phyloP scores from a whole-genome alignment of 2,113 vertebrate species.

The Dipodomys merriami region DNA sequence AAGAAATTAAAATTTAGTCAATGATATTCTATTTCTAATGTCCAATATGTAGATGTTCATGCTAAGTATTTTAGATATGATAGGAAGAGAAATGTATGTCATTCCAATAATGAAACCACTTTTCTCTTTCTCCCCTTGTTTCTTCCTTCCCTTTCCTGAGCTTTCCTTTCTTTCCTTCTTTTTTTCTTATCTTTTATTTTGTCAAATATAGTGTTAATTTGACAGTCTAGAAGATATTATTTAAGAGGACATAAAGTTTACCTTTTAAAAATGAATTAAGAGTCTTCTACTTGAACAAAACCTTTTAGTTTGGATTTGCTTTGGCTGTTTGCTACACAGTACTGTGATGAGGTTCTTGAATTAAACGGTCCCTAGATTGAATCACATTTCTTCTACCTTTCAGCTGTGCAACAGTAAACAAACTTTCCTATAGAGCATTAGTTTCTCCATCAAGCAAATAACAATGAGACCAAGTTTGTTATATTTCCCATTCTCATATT shows the following conservation, averaged over 20 bases:
- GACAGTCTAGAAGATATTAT: background rate
- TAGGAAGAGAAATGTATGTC: background rate
- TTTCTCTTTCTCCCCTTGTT: background rate
- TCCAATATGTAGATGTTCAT: background rate
- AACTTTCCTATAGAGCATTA: background rate
- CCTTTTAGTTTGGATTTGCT: background rate
- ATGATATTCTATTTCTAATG: background rate
- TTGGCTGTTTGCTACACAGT: background rate
- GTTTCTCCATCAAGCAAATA: conserved; percentile 27
- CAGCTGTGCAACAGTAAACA: background rate
- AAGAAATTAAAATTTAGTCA: background rate
- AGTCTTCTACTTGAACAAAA: background rate
- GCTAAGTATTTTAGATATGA: background rate
- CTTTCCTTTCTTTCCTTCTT: background rate
- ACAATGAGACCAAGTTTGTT: background rate
- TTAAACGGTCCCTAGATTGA: background rate
- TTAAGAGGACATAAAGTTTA: background rate
- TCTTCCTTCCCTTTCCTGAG: background rate
- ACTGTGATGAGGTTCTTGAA: background rate
- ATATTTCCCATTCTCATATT: background rate
- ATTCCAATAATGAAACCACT: background rate
- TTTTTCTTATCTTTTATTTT: background rate
- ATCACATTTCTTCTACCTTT: background rate
- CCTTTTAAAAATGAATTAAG: background rate
- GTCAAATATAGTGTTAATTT: background rate